A percentile compares a stretch with the other conserved stretches of the same genome.
phyloP scores from a whole-genome alignment of 2,113 vertebrate species.

The Mus pahari region DNA sequence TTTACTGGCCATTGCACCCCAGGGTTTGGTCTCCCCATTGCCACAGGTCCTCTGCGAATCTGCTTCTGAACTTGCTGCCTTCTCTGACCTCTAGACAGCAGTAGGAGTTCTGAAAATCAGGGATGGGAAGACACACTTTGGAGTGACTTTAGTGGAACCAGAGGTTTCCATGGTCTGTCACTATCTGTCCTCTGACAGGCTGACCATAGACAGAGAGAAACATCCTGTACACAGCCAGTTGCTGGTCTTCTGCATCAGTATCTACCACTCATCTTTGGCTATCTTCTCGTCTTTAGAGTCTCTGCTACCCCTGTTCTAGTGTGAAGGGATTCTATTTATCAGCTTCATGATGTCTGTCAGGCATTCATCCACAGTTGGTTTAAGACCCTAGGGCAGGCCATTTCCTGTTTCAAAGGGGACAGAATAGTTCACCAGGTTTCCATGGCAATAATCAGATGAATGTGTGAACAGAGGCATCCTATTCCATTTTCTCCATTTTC shows the following conservation, averaged over 20 bases:
- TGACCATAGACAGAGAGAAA: background rate
- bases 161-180: background rate
- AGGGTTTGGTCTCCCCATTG: background rate
- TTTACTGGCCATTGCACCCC: background rate
- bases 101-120: background rate
- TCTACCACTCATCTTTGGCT: background rate
- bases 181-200: background rate
- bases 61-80: background rate
- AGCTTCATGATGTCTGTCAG: background rate
- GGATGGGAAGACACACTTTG: background rate
- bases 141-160: background rate
- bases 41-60: background rate
- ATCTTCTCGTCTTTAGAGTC: constrained; percentile 6
- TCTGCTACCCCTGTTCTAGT: background rate
- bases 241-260: background rate
- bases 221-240: background rate
- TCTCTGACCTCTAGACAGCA: background rate
- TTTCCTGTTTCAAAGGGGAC: constrained; percentile 27
- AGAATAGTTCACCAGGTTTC: constrained; percentile 36
- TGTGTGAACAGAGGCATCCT: background rate
- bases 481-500: constrained; percentile 39
- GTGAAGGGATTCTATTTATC: background rate
- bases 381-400: background rate
- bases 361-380: constrained; percentile 4
- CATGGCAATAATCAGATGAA: background rate